A percentile compares a stretch with the other conserved stretches of the same genome.
Evolutionary conservation across 2,888 invertebrate genomes (phyloP).

Genomic region (Cataglyphis albicans): DNA sequence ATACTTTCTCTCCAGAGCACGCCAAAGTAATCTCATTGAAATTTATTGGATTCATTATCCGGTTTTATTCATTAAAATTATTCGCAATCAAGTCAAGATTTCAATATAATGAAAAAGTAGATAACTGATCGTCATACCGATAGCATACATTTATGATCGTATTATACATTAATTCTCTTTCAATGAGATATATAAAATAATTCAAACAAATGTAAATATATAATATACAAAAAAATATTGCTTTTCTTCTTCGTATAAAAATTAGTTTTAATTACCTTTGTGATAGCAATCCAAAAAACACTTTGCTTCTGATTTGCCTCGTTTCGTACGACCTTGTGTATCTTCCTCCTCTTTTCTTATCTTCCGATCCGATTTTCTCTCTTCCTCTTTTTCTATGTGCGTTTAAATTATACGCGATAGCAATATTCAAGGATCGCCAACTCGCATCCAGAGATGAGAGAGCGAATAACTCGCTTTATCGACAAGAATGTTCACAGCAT

Average conservation of each 20-base stretch:
- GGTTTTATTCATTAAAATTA: slow-evolving; percentile 1
- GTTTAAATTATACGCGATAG: background rate
- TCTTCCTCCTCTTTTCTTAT: slow-evolving; percentile 15
- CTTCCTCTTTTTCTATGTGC: background rate
- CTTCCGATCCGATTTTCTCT: background rate
- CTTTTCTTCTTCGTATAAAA: background rate
- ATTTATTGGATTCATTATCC: slow-evolving; percentile 17
- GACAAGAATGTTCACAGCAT: slow-evolving; percentile 43
- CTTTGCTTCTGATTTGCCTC: background rate
- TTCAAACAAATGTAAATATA: background rate
- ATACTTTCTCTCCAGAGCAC: slow-evolving; percentile 20
- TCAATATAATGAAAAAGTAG: background rate
- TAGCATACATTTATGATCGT: background rate
- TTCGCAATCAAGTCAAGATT: background rate
- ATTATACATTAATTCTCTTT: slow-evolving; percentile 17
- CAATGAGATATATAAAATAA: slow-evolving; percentile 13
- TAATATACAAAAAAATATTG: background rate
- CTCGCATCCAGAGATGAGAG: slow-evolving; percentile 2
- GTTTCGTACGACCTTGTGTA: background rate
- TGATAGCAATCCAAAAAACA: slow-evolving; percentile 18
- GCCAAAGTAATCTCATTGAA: background rate
- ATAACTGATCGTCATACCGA: slow-evolving; percentile 10
- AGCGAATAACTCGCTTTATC: slow-evolving; percentile 23
- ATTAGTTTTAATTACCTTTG: slow-evolving; percentile 39
- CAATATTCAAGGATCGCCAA: background rate